These are phyloP conservation scores for Xanthostigma xanthostigma DNA, from an alignment of 2,888 invertebrate genomes.

Conservation along the genomic window DNA sequence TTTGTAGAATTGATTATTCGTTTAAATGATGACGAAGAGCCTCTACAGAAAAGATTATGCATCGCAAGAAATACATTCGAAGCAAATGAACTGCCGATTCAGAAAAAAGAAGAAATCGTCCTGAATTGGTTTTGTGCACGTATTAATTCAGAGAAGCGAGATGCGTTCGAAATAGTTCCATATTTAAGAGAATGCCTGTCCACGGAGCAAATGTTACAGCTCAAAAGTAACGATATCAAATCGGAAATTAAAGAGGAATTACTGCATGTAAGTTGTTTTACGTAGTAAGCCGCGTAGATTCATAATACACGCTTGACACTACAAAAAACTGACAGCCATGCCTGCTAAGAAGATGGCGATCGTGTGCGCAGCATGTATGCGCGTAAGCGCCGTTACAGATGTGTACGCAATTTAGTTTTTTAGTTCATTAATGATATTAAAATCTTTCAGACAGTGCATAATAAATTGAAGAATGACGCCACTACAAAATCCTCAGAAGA, in stretches of 20 bases:
- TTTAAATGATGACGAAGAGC: slow-evolving; percentile 1
- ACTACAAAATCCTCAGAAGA: too few species aligned
- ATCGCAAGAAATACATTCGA: slow-evolving; percentile 1
- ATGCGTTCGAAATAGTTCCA: neutral
- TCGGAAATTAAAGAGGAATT: neutral
- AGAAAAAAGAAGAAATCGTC: slow-evolving; percentile 2
- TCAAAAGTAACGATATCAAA: neutral
- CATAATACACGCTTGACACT: too few species aligned
- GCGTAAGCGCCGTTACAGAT: too few species aligned
- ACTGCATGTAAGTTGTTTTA: too few species aligned
- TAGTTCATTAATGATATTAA: too few species aligned
- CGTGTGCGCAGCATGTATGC: too few species aligned
- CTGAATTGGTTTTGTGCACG: slow-evolving; percentile 2
- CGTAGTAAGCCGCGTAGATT: too few species aligned
- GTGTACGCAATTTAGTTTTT: too few species aligned
- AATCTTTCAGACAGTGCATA: too few species aligned
- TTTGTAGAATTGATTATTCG: slow-evolving; percentile 1
- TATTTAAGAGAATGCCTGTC: neutral
- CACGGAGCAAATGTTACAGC: neutral
- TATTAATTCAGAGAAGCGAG: neutral
- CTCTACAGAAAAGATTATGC: neutral
- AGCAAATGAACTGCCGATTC: neutral
- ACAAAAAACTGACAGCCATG: too few species aligned
- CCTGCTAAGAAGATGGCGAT: too few species aligned
- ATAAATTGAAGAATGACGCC: too few species aligned